Base-by-base conservation (phyloP, 2,888 invertebrate genomes). In the Nematopogon swammerdamellus region DNA sequence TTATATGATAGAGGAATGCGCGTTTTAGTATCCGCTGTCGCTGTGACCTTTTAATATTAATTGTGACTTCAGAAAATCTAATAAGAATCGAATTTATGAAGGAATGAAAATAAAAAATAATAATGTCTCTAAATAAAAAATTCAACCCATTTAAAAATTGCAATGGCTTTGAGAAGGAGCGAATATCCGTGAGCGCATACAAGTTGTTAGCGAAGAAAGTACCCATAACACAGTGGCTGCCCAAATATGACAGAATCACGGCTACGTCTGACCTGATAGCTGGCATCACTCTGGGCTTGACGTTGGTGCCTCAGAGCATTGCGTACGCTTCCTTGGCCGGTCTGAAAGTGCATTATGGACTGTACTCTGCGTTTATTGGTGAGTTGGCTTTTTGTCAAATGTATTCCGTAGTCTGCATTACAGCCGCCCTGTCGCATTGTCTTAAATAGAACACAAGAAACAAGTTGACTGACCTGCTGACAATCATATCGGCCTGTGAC, bases 251-350 rank as follows among this genome's bases (percentile, higher is more conserved):
- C 50, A 83, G 85, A 56, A 75, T 83, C 54, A 82, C 85, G 55
- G 86, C 89, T 1, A 67, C 89, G 50, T 87, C 91, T 3, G 96
- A 97, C 77, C 62, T 91, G 49, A 89, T 96, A 57, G 95, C 95
- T 14, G 96, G 96, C 36, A 64, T 95, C 46, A 94, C 96, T 1
- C 83, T 96, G 10, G 95, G 95, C 1, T 76, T 96, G 49, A 96
- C 95, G 3, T 88, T 96, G 64, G 93, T 96, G 59, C 96, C 96
- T 4, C 95, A 95, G 73, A 92, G 93, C 59, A 89, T 96, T 59
- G 96, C 95, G 14, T 95, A 95, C 68, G 95, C 95, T 36, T 81
- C 89, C 47, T 79, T 96, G 46, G 95, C 95, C 11, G 88, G 89
- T 46, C 75, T 95, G 49, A 87, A 90, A 17, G 88, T 95, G 20